These are phyloP conservation scores for Drosophila repletoides DNA, from an alignment of 1,140 invertebrate species.

Conservation along the genomic window DNA sequence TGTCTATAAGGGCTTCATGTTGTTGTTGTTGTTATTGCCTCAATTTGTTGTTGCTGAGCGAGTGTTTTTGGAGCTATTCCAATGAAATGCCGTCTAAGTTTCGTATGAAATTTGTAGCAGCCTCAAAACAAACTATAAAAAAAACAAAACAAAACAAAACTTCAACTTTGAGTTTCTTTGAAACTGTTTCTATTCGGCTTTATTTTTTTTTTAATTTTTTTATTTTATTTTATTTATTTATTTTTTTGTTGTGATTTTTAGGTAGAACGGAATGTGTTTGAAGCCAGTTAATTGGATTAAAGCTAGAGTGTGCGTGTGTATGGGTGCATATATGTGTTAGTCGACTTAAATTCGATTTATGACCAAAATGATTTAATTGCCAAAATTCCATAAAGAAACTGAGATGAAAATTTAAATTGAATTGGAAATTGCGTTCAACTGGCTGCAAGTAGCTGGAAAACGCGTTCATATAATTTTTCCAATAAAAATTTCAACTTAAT, in stretches of 20 bases:
- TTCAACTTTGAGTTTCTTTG: conserved; percentile 72
- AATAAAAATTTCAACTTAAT: neutral
- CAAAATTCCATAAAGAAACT: conserved; percentile 41
- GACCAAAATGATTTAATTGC: conserved; percentile 71
- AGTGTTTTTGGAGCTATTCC: conserved; percentile 24
- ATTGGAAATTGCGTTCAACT: neutral
- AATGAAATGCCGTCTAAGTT: conserved; percentile 61
- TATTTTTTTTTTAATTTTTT: conserved; percentile 24
- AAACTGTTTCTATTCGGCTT: conserved; percentile 67
- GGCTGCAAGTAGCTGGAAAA: too few species aligned
- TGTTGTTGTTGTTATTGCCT: neutral
- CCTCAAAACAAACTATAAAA: conserved; percentile 62
- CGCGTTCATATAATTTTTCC: too few species aligned
- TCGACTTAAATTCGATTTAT: conserved; percentile 67
- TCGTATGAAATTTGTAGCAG: conserved; percentile 71
- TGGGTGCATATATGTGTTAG: conserved; percentile 9
- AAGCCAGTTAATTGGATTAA: conserved; percentile 77
- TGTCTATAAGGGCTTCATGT: conserved; percentile 18
- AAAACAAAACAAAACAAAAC: too few species aligned
- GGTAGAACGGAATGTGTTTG: conserved; percentile 64
- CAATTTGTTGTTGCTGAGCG: neutral
- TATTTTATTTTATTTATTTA: conserved; percentile 5
- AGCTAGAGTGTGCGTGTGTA: conserved; percentile 28
- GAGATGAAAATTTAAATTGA: conserved; percentile 8
- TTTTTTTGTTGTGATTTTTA: conserved; percentile 17